Percentiles rank a stretch among this genome's conserved stretches.
Evolutionary conservation across 2,113 vertebrate species (phyloP).

Genomic region (Tretioscincus oriximinensis): DNA sequence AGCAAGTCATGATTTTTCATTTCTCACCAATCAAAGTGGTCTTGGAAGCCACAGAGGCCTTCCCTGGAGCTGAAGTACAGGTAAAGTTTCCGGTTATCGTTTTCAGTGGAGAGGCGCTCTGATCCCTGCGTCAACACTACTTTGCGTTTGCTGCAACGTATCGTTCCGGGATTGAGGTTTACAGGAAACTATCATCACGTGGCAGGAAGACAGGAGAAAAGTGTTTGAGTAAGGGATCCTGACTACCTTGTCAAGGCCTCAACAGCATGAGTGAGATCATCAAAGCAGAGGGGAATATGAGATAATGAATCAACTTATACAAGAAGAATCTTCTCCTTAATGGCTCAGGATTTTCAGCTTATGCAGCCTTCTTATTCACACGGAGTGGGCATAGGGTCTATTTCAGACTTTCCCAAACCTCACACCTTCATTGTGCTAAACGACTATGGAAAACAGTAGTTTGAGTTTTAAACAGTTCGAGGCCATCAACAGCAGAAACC

Average conservation of each 20-base stretch:
- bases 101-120: conserved; percentile 58
- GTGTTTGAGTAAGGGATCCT: background rate
- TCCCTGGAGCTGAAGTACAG: conserved; percentile 76
- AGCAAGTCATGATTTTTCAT: too few relatives aligned
- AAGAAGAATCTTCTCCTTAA: background rate
- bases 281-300: background rate
- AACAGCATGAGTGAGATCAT: background rate
- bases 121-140: conserved; percentile 71
- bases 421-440: background rate
- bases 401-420: background rate
- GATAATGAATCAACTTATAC: background rate
- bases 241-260: background rate
- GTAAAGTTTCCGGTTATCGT: conserved; percentile 76
- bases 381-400: background rate
- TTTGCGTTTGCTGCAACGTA: conserved; percentile 77
- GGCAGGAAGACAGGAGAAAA: background rate
- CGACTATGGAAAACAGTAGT: background rate
- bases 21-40: conserved; percentile 87
- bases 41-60: conserved; percentile 86
- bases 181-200: conserved; percentile 72
- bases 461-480: background rate
- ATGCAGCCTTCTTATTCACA: background rate
- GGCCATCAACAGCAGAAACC: too few relatives aligned
- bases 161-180: conserved; percentile 74
- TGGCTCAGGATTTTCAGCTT: background rate